A percentile compares a stretch with the other conserved stretches of the same genome.
Evolutionary conservation across 2,797 vertebrate species (phyloP).

Genomic region (Kryptopterus vitreolus): DNA sequence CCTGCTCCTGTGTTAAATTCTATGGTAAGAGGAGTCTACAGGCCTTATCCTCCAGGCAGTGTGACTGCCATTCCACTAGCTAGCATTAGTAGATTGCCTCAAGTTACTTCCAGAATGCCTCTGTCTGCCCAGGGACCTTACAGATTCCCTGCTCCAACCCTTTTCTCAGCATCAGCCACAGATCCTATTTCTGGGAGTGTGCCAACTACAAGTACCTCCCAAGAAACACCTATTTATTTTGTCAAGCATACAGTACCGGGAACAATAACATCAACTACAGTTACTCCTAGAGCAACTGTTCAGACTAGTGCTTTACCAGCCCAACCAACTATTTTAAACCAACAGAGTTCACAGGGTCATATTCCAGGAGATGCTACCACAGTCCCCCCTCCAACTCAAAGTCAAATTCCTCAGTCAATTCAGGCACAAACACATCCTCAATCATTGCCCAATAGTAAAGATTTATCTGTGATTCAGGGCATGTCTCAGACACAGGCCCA

Average conservation of each 20-base stretch:
- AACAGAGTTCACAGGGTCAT: slow-evolving; percentile 61
- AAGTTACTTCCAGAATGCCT: slow-evolving; percentile 85
- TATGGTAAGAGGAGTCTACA: slow-evolving; percentile 86
- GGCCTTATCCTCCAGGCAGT: slow-evolving; percentile 80
- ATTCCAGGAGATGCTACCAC: slow-evolving; percentile 60
- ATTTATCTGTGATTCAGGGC: slow-evolving; percentile 54
- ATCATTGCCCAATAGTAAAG: slow-evolving; percentile 54
- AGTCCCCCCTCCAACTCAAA: slow-evolving; percentile 58
- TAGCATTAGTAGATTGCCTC: slow-evolving; percentile 88
- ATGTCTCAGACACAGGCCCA: slow-evolving; percentile 70
- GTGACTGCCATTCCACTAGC: slow-evolving; percentile 88
- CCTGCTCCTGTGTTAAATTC: slow-evolving; percentile 87
- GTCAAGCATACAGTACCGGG: slow-evolving; percentile 79
- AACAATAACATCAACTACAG: slow-evolving; percentile 62
- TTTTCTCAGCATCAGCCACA: slow-evolving; percentile 69
- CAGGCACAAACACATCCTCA: slow-evolving; percentile 58
- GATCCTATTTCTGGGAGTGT: slow-evolving; percentile 63
- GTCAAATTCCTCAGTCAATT: slow-evolving; percentile 60
- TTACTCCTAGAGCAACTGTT: slow-evolving; percentile 54
- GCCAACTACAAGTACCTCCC: slow-evolving; percentile 64
- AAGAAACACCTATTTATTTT: slow-evolving; percentile 88
- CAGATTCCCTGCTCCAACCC: slow-evolving; percentile 80
- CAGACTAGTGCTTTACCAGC: slow-evolving; percentile 55
- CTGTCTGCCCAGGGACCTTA: slow-evolving; percentile 82
- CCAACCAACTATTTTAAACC: slow-evolving; percentile 56